Evolutionary conservation across 2,888 invertebrate genomes (phyloP), one percentile per base, ranked within the genome.

Genomic region (Xanthia icteritia): DNA sequence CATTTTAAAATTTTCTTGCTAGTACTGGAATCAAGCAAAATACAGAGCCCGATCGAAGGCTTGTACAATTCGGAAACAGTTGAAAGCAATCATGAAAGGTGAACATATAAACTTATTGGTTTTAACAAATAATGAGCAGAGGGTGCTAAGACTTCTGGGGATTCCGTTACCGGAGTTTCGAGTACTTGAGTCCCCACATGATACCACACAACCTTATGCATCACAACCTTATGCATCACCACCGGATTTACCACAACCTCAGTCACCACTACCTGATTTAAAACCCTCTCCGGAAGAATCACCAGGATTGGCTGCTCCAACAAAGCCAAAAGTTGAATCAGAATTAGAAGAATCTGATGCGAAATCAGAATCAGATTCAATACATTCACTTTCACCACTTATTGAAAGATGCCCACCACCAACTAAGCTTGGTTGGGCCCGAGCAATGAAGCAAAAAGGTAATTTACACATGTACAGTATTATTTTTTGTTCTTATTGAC

Each of bases 21-120:
- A 74, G 74, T 75, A 75, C 23, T 74, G 74, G 75, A 48, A 75
- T 60, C 60, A 75, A 48, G 58, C 58, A 0, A 74, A 74, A 48
- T 74, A 60, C 60, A 74, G 39, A 74, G 45, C 76, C 5, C 48
- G 74, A 31, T 2, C 27, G 0, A 74, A 60, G 17, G 73, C 56
- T 36, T 20, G 45, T 58, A 73, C 45, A 15, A 73, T 73, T 20
- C 56, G 56, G n/a, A 73, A 73, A n/a, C 73, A 73, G 36, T 20
- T 73, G 36, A 73, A 74, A 73, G 39, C 73, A 73, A 73, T 56
- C 9, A 73, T 58, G 56, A 73, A 73, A 36, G 74, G 73, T 0
- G 56, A 56, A 36, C 45, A 42, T 15, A 42, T 73, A 58, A 73
- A 72, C n/a, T 45, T 73, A 58, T 31, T 58, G 45, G 56, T 45